Evolutionary conservation across 2,113 vertebrate genomes (phyloP).

Genomic region (Chitala chitala): DNA sequence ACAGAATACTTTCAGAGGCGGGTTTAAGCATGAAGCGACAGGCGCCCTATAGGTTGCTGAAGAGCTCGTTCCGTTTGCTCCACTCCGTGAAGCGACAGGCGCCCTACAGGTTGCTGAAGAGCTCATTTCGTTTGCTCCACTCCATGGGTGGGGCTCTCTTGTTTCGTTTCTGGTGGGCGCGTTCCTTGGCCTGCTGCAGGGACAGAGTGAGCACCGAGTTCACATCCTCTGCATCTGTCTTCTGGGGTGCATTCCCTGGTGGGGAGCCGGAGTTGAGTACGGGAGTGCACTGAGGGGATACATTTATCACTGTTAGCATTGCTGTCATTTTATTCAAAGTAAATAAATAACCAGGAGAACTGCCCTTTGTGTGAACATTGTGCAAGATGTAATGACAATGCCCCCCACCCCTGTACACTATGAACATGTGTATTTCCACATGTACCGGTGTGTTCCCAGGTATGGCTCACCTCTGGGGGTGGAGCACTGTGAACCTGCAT

Average conservation of each 20-base stretch:
- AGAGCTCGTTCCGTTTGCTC: background rate
- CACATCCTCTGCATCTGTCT: constrained; percentile 28
- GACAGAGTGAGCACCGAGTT: constrained; percentile 70
- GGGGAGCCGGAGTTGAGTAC: background rate
- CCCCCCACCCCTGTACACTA: too few species aligned
- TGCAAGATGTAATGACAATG: too few species aligned
- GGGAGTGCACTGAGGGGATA: too few species aligned
- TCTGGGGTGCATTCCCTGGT: background rate
- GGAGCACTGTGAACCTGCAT: too few species aligned
- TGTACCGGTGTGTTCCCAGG: too few species aligned
- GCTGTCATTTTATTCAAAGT: too few species aligned
- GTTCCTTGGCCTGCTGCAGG: constrained; percentile 76
- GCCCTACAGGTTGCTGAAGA: constrained; percentile 84
- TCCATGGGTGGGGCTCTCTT: constrained; percentile 85
- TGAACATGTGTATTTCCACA: too few species aligned
- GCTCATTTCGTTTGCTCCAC: constrained; percentile 94
- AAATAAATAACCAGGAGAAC: too few species aligned
- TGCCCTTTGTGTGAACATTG: too few species aligned
- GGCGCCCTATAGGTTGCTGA: too few species aligned
- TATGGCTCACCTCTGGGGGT: too few species aligned
- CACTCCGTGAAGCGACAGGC: background rate
- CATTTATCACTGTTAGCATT: too few species aligned
- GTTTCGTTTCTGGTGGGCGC: constrained; percentile 79
- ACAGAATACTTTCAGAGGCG: constrained; percentile 34
- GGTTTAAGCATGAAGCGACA: background rate